A percentile compares a stretch with the other conserved stretches of the same genome.
phyloP scores from a whole-genome alignment of 2,888 invertebrate genomes.

The Phytoseiulus persimilis region DNA sequence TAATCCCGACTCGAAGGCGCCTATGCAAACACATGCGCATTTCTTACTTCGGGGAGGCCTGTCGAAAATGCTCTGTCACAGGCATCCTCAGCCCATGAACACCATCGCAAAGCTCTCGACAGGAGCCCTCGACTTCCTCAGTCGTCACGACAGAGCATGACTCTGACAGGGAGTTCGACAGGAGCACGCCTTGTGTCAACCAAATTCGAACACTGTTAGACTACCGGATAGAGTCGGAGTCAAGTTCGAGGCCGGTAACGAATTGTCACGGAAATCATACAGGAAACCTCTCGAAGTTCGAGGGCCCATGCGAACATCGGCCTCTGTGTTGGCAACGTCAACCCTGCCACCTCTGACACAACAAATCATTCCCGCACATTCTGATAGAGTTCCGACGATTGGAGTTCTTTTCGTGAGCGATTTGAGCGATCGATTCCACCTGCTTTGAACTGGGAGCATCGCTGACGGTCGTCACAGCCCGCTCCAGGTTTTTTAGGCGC shows the following conservation, averaged over 20 bases:
- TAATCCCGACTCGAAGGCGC: too few species aligned
- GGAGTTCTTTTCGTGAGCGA: neutral
- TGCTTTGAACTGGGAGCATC: neutral
- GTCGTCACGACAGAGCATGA: too few species aligned
- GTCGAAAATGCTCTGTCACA: too few species aligned
- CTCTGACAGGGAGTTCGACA: too few species aligned
- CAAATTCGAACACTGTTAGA: neutral
- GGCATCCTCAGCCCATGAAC: too few species aligned
- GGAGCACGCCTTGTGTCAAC: too few species aligned
- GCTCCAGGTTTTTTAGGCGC: neutral
- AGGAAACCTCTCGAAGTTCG: neutral
- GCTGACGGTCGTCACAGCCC: neutral
- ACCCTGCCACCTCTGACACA: neutral
- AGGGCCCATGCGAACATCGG: neutral
- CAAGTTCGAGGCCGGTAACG: neutral
- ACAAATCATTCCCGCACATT: neutral
- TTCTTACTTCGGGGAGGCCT: too few species aligned
- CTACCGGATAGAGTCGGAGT: neutral
- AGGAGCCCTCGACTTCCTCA: too few species aligned
- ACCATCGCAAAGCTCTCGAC: too few species aligned
- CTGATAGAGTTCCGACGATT: neutral
- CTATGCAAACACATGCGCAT: too few species aligned
- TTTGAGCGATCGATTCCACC: neutral
- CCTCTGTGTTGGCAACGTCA: neutral
- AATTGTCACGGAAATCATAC: neutral